A percentile compares a stretch with the other conserved stretches of the same genome.
Evolutionary conservation across 30 jellyfish, hydroid and myxozoan species (phyloP).

Genomic region (Turritopsis rubra): DNA sequence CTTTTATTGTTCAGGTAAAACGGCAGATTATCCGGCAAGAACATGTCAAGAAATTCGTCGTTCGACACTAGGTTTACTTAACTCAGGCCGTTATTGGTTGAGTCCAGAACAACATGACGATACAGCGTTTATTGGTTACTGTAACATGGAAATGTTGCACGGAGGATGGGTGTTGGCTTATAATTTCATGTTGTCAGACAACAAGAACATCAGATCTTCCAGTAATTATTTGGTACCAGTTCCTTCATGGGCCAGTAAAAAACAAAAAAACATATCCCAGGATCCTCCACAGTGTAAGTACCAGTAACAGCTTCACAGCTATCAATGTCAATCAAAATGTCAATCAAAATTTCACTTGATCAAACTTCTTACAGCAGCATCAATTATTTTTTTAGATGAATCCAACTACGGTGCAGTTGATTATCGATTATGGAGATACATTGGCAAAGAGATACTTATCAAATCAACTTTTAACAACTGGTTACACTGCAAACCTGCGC

Average conservation of each 20-base stretch:
- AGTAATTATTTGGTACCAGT: constrained; percentile 55
- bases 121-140: constrained; percentile 72
- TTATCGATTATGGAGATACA: constrained; percentile 55
- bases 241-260: constrained; percentile 69
- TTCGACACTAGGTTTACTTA: constrained; percentile 43
- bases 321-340: too few relatives aligned
- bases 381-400: constrained; percentile 25
- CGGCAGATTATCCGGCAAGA: constrained; percentile 67
- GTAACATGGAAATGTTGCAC: constrained; percentile 72
- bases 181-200: constrained; percentile 49
- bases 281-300: constrained; percentile 10
- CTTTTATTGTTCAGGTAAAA: constrained; percentile 36
- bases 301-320: too few relatives aligned
- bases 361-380: background rate
- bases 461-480: constrained; percentile 65
- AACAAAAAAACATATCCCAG: background rate
- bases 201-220: constrained; percentile 48
- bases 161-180: constrained; percentile 94
- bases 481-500: constrained; percentile 59
- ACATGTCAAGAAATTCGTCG: constrained; percentile 59
- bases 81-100: constrained; percentile 87
- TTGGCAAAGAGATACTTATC: constrained; percentile 69
- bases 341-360: too few relatives aligned
- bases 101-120: constrained; percentile 58
- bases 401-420: constrained; percentile 61